Base-by-base conservation (phyloP, 2,113 vertebrate genomes). In the Mesoclemmys tuberculata region DNA sequence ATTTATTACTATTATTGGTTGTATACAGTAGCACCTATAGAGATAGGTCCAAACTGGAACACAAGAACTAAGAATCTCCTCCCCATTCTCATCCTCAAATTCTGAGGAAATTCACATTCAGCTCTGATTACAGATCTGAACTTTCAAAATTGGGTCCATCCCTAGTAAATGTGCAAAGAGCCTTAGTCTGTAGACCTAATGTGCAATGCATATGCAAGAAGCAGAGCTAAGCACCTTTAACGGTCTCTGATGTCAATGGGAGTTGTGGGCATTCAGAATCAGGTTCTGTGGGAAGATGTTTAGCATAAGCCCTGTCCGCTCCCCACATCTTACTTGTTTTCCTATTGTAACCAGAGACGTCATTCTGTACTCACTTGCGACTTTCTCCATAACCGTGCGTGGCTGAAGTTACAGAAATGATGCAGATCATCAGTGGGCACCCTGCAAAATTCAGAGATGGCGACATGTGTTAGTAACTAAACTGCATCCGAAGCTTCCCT, bases 361-460 rank as follows among this genome's bases (percentile, higher is more conserved):
- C 12, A 80, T 61, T 44, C 8, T 22, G 4, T 61, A 99, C 99
- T 99, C 97, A 99, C 99, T 99, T 99, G 93, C 96, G 98, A 41
- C 93, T 97, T 74, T 98, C 98, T 29, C 99, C 99, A 0, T 99
- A 99, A 95, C 99, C 99, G 95, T 98, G 92, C 61, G 98, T 92
- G 48, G 99, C 98, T 0, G 98, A 98, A 0, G 98, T 97, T n/a
- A 99, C 82, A n/a, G 99, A 99, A 64, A 99, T 97, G 11, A 98
- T 91, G 68, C 99, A 99, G 85, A 99, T 99, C 88, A 99, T 90
- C 56, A 99, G 88, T 0, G 99, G 99, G 85, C 98, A 98, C 14
- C 99, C 99, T 99, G 97, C 16, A 58, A 93, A 79, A 83, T 64
- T n/a, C n/a, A 71, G 93, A 78, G 87, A 8, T 4, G 6, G 27